Evolutionary conservation across 2,113 vertebrate genomes (phyloP), one percentile per base, ranked within the genome.

Genomic region (Chloroceryle aenea): DNA sequence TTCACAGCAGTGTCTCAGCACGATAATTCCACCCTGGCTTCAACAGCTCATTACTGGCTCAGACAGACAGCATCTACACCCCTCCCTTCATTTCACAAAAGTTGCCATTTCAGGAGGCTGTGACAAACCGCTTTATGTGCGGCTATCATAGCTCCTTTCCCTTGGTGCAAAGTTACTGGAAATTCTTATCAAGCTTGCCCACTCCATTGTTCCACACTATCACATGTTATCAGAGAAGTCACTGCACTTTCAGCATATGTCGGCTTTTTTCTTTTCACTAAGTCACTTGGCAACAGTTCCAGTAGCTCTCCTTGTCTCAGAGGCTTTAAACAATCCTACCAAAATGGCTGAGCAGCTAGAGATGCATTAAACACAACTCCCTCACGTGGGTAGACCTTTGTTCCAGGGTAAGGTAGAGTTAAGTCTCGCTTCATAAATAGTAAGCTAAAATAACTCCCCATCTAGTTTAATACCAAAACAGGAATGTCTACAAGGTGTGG

Each of bases 121-220:
- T 32, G 34, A 55, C 68, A 90, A 88, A 67, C 42, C 1, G 0
- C 61, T 40, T 77, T 93, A 79, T 77, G 32, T 10, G 1, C 1
- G 1, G 72, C 82, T 92, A 93, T 78, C 75, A 0, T 29, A 88
- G 85, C 61, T 63, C 38, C 85, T 78, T 75, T 63, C 42, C 64
- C 64, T 45, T 85, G 26, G 56, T 34, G 68, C 56, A 88, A 93
- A 76, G 29, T 82, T 86, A 74, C 95, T 90, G 87, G 93, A 96
- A 94, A 86, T 50, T 84, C 95, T 95, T 95, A 96, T 95, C 85
- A 0, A 85, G 61, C 72, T 93, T 80, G 78, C 85, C 90, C 93
- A 91, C 64, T 59, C 74, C 55, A 94, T 96, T 96, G 93, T 96
- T 92, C 78, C 73, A 50, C 9, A 0, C 64, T 90, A 90, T 90